phyloP scores from a whole-genome alignment of 2,888 invertebrate species.

The Leucania comma region DNA sequence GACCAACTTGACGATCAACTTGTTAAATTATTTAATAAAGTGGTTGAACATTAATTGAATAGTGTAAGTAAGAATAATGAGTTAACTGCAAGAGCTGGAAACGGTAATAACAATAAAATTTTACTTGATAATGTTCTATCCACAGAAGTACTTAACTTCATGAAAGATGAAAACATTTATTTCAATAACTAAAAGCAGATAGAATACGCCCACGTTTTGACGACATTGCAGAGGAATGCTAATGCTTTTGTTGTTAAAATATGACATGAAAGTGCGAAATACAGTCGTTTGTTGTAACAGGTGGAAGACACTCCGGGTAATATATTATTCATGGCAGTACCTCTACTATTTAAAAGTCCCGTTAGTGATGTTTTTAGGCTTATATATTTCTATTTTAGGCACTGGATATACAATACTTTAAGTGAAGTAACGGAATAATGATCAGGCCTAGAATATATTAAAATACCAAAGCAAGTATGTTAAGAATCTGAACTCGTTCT shows the following conservation, averaged over 20 bases:
- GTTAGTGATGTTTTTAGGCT: background rate
- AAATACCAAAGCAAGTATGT: background rate
- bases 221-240: slow-evolving; percentile 37
- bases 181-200: slow-evolving; percentile 25
- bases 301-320: slow-evolving; percentile 22
- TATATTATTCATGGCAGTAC: slow-evolving; percentile 18
- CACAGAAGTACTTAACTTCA: background rate
- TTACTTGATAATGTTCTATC: background rate
- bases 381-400: too few species aligned
- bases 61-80: background rate
- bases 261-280: slow-evolving; percentile 42
- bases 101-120: background rate
- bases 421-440: too few species aligned
- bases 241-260: slow-evolving; percentile 40
- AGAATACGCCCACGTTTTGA: slow-evolving; percentile 32
- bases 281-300: slow-evolving; percentile 24
- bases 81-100: background rate
- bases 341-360: background rate
- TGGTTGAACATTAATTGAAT: background rate
- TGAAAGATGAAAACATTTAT: slow-evolving; percentile 15
- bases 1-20: slow-evolving; percentile 7
- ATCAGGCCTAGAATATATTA: background rate
- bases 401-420: too few species aligned
- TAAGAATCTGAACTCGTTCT: background rate
- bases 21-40: background rate